Evolutionary conservation across 2,888 invertebrate genomes (phyloP).

Genomic region (Stenodema calcarata): DNA sequence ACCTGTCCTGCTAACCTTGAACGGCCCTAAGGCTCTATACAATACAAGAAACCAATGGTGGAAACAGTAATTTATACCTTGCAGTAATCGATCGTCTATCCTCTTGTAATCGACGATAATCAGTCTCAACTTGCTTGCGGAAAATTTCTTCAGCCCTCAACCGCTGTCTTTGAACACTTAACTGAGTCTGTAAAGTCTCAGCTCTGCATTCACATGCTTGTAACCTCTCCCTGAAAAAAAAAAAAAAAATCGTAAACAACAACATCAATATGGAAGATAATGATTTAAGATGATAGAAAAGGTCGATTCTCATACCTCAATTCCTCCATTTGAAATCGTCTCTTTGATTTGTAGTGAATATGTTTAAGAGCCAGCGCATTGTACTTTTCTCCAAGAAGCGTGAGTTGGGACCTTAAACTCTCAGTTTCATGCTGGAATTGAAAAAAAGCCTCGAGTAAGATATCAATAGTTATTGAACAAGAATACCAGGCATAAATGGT

Average conservation of each 20-base stretch:
- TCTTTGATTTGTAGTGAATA: conserved; percentile 60
- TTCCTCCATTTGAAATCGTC: conserved; percentile 60
- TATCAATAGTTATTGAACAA: neutral
- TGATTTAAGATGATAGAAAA: too few species aligned
- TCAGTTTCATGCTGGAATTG: conserved; percentile 59
- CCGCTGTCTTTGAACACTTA: conserved; percentile 60
- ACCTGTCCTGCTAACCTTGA: too few species aligned
- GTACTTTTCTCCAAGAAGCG: conserved; percentile 59
- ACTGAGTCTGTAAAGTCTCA: conserved; percentile 59
- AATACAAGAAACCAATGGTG: too few species aligned
- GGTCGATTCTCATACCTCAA: conserved; percentile 56
- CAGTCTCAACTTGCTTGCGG: conserved; percentile 59
- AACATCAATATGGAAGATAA: neutral
- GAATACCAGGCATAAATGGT: neutral
- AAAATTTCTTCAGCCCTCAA: conserved; percentile 60
- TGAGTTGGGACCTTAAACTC: conserved; percentile 58
- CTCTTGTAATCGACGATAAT: conserved; percentile 58
- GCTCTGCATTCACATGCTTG: conserved; percentile 60
- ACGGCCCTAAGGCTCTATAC: too few species aligned
- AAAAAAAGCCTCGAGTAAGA: neutral
- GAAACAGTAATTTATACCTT: conserved; percentile 56
- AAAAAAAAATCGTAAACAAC: neutral
- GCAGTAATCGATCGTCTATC: conserved; percentile 57
- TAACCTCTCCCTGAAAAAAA: conserved; percentile 57
- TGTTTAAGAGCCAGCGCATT: conserved; percentile 60